Base-by-base conservation (phyloP, 2,888 invertebrate genomes). In the Tenthredo distinguenda region DNA sequence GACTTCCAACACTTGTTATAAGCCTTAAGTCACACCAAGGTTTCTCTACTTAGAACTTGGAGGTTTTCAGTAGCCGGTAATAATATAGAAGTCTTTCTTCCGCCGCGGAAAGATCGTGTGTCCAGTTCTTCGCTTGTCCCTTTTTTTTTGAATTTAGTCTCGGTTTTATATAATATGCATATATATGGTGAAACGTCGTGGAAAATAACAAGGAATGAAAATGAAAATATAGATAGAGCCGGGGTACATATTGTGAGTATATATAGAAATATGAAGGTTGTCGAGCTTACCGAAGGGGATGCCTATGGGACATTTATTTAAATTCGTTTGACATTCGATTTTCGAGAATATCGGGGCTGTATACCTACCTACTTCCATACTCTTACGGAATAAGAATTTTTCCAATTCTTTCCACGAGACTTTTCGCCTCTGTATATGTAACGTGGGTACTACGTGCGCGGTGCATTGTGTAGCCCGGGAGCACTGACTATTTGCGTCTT, bases 281-380 rank as follows among this genome's bases (percentile, higher is more conserved):
- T 26, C 50, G 43, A 43, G 74, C 37, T 34, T 10, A 43, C 21
- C 34, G 50, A n/a, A 86, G 71, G 83, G 84, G 85, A 77, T 68
- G 81, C 77, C 81, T 65, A 76, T 74, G 79, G 86, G 86, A 85
- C 87, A 85, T 90, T 89, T 88, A 89, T 92, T 90, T 88, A 90
- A 89, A 91, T 91, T 90, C 89, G 84, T 86, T 72, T 88, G 90
- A 90, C 91, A 90, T 89, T 91, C 90, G 91, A 91, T 91, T 90
- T 88, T 89, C 90, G 87, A 26, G 87, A 68, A 68, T 68, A 83
- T 68, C 50, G 31, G 12, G 37, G 12, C 9, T 6, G 4, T n/a
- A 72, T 37, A n/a, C 18, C 50, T 43, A 43, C 43, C 18, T 6
- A 31, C 68, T 68, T 62, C 26, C 18, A 26, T 40, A 74, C 74